A percentile compares a stretch with the other conserved stretches of the same genome.
phyloP scores from a whole-genome alignment of 2,888 invertebrate species.

The Parthenolecanium corni region DNA sequence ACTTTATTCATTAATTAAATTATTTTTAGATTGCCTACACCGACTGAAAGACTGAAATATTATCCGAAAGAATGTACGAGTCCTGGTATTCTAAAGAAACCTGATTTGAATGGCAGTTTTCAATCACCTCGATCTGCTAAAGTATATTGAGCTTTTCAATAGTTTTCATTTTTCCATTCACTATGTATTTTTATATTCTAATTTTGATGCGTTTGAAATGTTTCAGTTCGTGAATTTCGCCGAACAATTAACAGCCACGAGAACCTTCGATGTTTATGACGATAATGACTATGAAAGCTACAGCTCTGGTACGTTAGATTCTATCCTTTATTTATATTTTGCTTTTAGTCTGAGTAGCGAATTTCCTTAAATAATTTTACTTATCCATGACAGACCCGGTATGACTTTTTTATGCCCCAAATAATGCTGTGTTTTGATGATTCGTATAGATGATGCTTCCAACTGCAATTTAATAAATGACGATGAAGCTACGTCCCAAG shows the following conservation, averaged over 20 bases:
- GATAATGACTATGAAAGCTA: slow-evolving; percentile 3
- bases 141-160: background rate
- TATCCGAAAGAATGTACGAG: slow-evolving; percentile 17
- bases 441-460: background rate
- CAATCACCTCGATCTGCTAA: slow-evolving; percentile 3
- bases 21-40: too few species aligned
- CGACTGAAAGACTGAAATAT: background rate
- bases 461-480: background rate
- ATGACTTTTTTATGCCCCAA: too few species aligned
- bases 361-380: too few species aligned
- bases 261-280: background rate
- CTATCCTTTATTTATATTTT: background rate
- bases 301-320: background rate
- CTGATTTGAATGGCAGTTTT: background rate
- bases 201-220: too few species aligned
- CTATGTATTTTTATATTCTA: background rate
- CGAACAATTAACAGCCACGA: background rate
- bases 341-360: background rate
- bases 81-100: slow-evolving; percentile 15
- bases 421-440: background rate
- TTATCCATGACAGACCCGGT: too few species aligned
- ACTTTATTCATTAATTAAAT: too few species aligned
- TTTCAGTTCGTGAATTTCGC: slow-evolving; percentile 12
- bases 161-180: background rate
- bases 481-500: background rate